Percentiles rank a stretch among this genome's conserved stretches.
Evolutionary conservation across 2,888 invertebrate genomes (phyloP).

Genomic region (Erpobdella octoculata): DNA sequence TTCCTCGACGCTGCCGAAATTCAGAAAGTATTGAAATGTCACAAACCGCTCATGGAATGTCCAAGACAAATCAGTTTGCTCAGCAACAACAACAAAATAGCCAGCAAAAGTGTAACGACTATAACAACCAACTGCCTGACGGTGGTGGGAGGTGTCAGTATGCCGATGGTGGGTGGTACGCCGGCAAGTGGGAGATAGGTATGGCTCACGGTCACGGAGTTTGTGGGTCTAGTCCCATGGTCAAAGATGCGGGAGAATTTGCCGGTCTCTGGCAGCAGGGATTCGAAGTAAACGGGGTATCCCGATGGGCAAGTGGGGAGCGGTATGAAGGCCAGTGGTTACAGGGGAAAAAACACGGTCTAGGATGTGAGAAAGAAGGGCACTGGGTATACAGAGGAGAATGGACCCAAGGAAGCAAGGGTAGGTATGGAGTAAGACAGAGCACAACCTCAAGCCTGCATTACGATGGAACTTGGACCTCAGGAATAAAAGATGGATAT

Average conservation of each 20-base stretch:
- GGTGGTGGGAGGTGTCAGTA: constrained; percentile 19
- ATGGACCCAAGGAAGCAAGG: constrained; percentile 97
- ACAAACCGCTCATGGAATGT: no score
- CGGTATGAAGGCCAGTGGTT: constrained; percentile 98
- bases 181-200: constrained; percentile 83
- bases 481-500: constrained; percentile 95
- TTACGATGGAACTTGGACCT: constrained; percentile 69
- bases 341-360: constrained; percentile 93
- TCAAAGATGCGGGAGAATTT: constrained; percentile 96
- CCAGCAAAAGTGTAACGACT: background rate
- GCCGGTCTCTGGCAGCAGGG: constrained; percentile 98
- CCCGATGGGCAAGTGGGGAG: constrained; percentile 73
- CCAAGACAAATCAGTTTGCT: background rate
- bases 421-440: constrained; percentile 92
- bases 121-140: constrained; percentile 6
- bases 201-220: constrained; percentile 24
- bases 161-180: constrained; percentile 55
- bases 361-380: constrained; percentile 92
- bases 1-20: no score
- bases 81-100: constrained; percentile 8
- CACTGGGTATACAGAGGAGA: constrained; percentile 94
- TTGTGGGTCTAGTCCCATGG: constrained; percentile 46
- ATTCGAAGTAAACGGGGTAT: constrained; percentile 91
- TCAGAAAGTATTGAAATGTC: no score
- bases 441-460: constrained; percentile 73